A percentile compares a stretch with the other conserved stretches of the same genome.
phyloP scores from a whole-genome alignment of 2,113 vertebrate genomes.

The Actenoides lindsayi region DNA sequence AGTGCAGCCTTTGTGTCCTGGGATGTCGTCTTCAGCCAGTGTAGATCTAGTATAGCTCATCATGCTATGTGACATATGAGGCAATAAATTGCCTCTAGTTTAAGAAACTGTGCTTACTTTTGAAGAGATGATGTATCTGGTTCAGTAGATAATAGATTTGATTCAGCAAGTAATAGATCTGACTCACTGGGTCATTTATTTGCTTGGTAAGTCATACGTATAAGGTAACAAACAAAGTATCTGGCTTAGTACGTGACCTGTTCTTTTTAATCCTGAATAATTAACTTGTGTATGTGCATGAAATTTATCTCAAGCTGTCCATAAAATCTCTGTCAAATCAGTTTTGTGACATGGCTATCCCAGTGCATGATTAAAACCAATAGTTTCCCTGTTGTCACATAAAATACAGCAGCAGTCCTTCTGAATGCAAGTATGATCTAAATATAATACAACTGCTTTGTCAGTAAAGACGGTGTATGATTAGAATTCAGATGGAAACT shows the following conservation, averaged over 20 bases:
- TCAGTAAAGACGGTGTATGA: neutral
- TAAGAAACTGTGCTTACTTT: neutral
- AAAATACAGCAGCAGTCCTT: neutral
- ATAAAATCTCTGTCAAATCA: neutral
- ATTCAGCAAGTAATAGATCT: neutral
- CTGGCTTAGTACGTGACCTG: neutral
- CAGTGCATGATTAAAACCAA: neutral
- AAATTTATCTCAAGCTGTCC: neutral
- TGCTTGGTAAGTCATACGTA: neutral
- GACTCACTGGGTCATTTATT: neutral
- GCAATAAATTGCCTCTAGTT: neutral
- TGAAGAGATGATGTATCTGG: neutral
- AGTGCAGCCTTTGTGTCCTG: neutral
- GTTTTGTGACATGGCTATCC: neutral
- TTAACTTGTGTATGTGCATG: neutral
- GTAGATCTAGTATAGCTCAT: neutral
- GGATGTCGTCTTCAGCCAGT: neutral
- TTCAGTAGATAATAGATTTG: neutral
- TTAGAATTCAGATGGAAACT: conserved; percentile 1
- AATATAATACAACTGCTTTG: neutral
- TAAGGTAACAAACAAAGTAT: neutral
- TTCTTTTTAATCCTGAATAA: neutral
- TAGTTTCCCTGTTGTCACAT: neutral
- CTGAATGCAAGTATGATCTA: neutral
- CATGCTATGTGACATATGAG: neutral